Evolutionary conservation across 2,797 vertebrate species (phyloP).

Genomic region (Gobionotothen gibberifrons): DNA sequence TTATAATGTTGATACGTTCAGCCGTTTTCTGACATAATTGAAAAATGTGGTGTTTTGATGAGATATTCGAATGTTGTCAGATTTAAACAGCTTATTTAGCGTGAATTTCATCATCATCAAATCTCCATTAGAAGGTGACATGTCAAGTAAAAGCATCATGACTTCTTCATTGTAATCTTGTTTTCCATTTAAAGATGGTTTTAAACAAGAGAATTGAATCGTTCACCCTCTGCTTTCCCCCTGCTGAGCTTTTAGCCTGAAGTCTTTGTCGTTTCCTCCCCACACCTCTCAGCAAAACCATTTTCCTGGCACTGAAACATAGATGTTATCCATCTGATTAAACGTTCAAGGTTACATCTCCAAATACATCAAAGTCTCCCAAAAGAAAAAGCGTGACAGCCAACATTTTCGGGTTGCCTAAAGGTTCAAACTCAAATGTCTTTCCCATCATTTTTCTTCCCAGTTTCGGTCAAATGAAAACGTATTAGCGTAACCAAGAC

Average conservation of each 20-base stretch:
- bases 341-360: constrained; percentile 80
- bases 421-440: constrained; percentile 57
- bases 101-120: constrained; percentile 20
- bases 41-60: constrained; percentile 26
- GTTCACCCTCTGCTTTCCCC: constrained; percentile 53
- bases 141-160: not conserved
- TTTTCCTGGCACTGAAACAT: constrained; percentile 75
- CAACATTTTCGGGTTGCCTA: constrained; percentile 61
- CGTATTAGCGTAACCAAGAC: constrained; percentile 38
- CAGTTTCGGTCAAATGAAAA: constrained; percentile 43
- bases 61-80: not conserved
- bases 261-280: constrained; percentile 59
- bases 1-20: constrained; percentile 30
- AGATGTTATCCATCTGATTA: constrained; percentile 83
- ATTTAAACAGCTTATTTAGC: constrained; percentile 4
- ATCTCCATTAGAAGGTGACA: not conserved
- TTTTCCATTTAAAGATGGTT: constrained; percentile 44
- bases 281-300: constrained; percentile 60
- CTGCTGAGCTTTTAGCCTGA: constrained; percentile 60
- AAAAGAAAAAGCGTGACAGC: constrained; percentile 60
- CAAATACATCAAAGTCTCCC: constrained; percentile 77
- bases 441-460: constrained; percentile 35
- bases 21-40: constrained; percentile 45
- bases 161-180: constrained; percentile 12
- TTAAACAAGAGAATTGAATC: constrained; percentile 46